Base-by-base conservation (phyloP, 2,888 invertebrate genomes). In the Slavum lentiscoides region DNA sequence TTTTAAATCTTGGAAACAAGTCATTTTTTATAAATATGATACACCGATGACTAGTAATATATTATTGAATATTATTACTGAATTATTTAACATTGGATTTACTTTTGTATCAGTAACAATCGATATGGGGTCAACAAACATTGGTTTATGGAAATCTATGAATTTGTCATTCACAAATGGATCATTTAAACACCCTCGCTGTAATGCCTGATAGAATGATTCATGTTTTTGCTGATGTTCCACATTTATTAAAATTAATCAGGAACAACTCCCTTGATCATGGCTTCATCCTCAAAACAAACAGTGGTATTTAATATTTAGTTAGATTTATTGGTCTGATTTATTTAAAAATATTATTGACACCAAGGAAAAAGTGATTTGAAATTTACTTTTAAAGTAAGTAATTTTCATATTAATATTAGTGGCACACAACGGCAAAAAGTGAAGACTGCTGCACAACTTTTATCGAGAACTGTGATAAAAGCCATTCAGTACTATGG, bases 211-310 rank as follows among this genome's bases (percentile, higher is more conserved):
- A 66, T 49, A 21, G 30, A 2, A 53, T 23, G 21, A 75, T 82
- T 23, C 62, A 73, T 58, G 81, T 59, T 37, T 82, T 83, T 73
- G 66, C 80, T 30, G 82, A 83, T 69, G 77, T 74, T 2, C 82
- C 82, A 7, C 82, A 83, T 59, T 66, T 82, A 1, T 39, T 83
- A 39, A 83, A 83, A 74, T 70, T 82, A 9, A 37, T 75, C 30
- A 59, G 77, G n/a, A 83, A 83, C 61, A 76, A 77, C 64, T 68
- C 82, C 1, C 17, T 83, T 17, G 82, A 83, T 30, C 23, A 49
- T 66, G 81, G 82, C 0, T 83, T 82, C 30, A 13, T 61, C 23
- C 61, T 61, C 1, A 61, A 61, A 61, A 30, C 49, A 23, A 61
- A 61, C 61, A 21, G 21, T n/a, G 23, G 21, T 61, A 61, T 49